Evolutionary conservation across 2,888 invertebrate species (phyloP).

Genomic region (Adela reaumurella): DNA sequence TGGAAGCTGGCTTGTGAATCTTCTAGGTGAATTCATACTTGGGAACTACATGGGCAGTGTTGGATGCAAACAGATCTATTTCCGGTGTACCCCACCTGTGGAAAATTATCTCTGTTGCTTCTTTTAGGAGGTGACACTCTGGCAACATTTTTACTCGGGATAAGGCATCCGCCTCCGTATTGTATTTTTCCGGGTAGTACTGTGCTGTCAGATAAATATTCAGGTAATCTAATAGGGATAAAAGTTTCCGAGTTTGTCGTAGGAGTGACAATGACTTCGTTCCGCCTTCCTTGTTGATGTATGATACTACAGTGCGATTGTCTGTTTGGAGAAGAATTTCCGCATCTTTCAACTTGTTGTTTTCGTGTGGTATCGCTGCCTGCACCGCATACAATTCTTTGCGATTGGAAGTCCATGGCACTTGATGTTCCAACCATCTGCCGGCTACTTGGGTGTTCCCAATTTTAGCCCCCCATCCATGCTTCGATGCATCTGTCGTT

Average conservation of each 20-base stretch:
- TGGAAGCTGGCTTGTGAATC: constrained; percentile 2
- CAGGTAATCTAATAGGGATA: no score
- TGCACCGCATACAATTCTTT: constrained; percentile 13
- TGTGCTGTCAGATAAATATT: no score
- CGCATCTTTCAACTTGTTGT: not conserved
- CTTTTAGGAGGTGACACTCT: constrained; percentile 13
- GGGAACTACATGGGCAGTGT: constrained; percentile 6
- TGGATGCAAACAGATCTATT: constrained; percentile 11
- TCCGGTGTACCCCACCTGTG: constrained; percentile 10
- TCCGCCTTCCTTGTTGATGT: constrained; percentile 14
- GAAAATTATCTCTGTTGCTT: constrained; percentile 8
- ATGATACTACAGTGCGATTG: constrained; percentile 14
- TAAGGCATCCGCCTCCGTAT: constrained; percentile 1
- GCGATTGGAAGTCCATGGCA: constrained; percentile 11
- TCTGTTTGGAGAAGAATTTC: constrained; percentile 13
- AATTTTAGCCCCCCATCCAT: constrained; percentile 3
- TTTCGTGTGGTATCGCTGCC: constrained; percentile 1
- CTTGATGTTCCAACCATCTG: not conserved
- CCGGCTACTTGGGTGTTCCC: no score
- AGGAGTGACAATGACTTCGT: constrained; percentile 3
- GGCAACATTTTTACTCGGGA: not conserved
- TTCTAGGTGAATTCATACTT: constrained; percentile 3
- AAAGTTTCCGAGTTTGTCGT: no score
- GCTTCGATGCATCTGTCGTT: constrained; percentile 2
- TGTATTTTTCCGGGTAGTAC: constrained; percentile 15